These are phyloP conservation scores for Bathynomus jamesi DNA, from an alignment of 1,140 invertebrate species.

Conservation along the genomic window DNA sequence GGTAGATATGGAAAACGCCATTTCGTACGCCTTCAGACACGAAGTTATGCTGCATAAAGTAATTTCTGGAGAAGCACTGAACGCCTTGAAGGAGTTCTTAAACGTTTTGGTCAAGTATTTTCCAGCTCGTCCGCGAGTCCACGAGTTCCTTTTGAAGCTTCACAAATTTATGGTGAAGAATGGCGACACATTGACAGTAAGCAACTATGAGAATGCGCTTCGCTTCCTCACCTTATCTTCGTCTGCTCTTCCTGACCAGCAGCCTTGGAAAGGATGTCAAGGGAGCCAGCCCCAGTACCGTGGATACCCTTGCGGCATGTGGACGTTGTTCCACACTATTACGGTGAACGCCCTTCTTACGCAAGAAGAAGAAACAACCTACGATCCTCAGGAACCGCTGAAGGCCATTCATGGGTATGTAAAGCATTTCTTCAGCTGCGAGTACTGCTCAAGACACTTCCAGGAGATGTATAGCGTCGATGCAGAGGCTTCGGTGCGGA, in stretches of 20 bases:
- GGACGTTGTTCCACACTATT: conserved; percentile 89
- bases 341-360: conserved; percentile 66
- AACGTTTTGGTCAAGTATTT: conserved; percentile 62
- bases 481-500: conserved; percentile 58
- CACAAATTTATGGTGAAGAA: conserved; percentile 44
- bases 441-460: conserved; percentile 83
- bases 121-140: conserved; percentile 58
- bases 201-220: conserved; percentile 46
- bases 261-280: conserved; percentile 71
- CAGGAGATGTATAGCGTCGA: conserved; percentile 56
- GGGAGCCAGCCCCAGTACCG: conserved; percentile 62
- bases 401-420: conserved; percentile 79
- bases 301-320: conserved; percentile 94
- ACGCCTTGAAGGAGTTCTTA: conserved; percentile 64
- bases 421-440: conserved; percentile 88
- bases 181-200: conserved; percentile 49
- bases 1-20: conserved; percentile 72
- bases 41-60: conserved; percentile 63
- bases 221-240: conserved; percentile 10
- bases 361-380: conserved; percentile 40
- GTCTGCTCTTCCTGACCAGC: conserved; percentile 42
- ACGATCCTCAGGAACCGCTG: conserved; percentile 57
- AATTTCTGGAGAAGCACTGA: conserved; percentile 60
- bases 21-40: conserved; percentile 67
- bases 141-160: conserved; percentile 55